Percentiles rank a stretch among this genome's conserved stretches.
phyloP scores from a whole-genome alignment of 2,888 invertebrate genomes.

The Caenorhabditis sp. region DNA sequence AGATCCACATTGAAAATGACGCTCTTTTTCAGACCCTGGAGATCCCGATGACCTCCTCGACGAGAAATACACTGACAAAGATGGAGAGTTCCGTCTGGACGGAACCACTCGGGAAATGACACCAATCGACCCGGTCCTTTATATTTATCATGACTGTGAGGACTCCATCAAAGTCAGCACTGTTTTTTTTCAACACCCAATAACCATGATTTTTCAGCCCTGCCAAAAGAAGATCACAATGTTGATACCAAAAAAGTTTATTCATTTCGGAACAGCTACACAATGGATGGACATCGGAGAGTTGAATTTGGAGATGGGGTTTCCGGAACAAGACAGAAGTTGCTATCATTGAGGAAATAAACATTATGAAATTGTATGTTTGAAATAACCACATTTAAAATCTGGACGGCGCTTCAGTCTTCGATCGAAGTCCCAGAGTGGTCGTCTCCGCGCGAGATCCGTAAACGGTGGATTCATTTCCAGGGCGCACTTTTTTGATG shows the following conservation, averaged over 20 bases:
- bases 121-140: constrained; percentile 73
- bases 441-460: constrained; percentile 17
- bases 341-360: constrained; percentile 68
- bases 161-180: constrained; percentile 73
- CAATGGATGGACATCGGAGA: constrained; percentile 71
- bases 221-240: constrained; percentile 73
- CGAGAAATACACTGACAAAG: constrained; percentile 71
- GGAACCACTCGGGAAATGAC: constrained; percentile 74
- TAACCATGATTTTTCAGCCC: constrained; percentile 59
- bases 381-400: no score
- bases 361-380: neutral
- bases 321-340: constrained; percentile 69
- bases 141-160: constrained; percentile 76
- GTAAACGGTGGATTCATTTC: constrained; percentile 6
- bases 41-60: constrained; percentile 74
- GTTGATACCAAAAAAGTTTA: constrained; percentile 69
- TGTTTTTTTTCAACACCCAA: neutral
- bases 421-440: constrained; percentile 6
- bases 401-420: neutral
- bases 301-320: constrained; percentile 65
- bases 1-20: no score
- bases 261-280: constrained; percentile 66
- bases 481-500: constrained; percentile 1
- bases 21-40: constrained; percentile 67
- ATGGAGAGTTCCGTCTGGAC: constrained; percentile 67